Percentiles rank a stretch among this genome's conserved stretches.
Conservation (phyloP, 2,797 vertebrate species). For the Sus cebifrons region DNA sequence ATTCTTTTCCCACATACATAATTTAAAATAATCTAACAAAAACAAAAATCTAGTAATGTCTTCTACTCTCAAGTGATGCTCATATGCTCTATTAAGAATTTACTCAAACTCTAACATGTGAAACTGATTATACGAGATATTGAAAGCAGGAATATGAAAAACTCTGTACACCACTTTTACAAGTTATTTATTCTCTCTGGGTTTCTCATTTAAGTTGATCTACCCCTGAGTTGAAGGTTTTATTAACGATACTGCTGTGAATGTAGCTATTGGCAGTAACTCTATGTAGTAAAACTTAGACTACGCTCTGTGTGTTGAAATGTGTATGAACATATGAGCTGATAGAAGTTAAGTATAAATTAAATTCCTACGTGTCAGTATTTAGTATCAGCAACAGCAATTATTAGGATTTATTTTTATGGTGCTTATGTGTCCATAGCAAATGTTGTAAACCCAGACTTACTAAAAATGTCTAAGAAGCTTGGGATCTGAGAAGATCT, state of each 20-base stretch:
- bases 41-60: background rate
- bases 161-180: background rate
- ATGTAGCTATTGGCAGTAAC: conserved; percentile 17
- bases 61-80: background rate
- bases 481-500: background rate
- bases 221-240: conserved; percentile 27
- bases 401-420: conserved; percentile 9
- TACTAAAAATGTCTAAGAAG: conserved; percentile 22
- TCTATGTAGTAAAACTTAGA: background rate
- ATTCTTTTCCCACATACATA: background rate
- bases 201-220: background rate
- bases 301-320: background rate
- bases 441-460: conserved; percentile 17
- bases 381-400: background rate
- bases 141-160: conserved; percentile 4
- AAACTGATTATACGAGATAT: background rate
- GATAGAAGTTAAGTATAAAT: background rate
- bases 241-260: background rate
- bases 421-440: background rate
- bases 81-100: conserved; percentile 17
- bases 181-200: conserved; percentile 13
- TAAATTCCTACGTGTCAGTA: background rate
- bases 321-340: background rate
- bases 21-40: background rate
- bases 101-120: background rate